Evolutionary conservation across 2,797 vertebrate species (phyloP), one percentile per base, ranked within the genome.

Genomic region (Tachyglossus aculeatus): DNA sequence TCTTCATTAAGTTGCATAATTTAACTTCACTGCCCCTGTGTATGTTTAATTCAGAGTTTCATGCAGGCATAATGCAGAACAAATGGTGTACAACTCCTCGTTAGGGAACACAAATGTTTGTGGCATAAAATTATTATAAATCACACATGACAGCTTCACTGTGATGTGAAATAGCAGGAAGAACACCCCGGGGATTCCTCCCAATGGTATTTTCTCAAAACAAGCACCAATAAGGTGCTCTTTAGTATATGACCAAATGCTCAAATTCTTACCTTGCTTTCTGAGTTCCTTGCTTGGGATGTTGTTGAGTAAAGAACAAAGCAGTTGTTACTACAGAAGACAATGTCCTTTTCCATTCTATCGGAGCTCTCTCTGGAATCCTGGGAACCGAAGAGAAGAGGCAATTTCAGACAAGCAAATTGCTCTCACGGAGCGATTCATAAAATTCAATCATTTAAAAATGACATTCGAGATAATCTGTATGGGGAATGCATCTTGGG

Each of bases 311-410:
- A 95, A 51, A 98, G 95, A 78, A 98, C 88, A 80, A 98, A 98
- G 90, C 98, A 99, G 90, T 96, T 98, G 87, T 98, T 97, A 86
- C 98, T 99, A 83, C 98, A 99, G 88, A 99, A 99, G 47, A 99
- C 96, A 62, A 96, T 83, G 75, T 95, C 94, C 60, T 94, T 95
- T 59, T 94, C 93, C 50, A 90, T 85, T 82, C 94, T 93, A 24
- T 90, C 86, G 74, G 87, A 82, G 55, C 87, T 79, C 34, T 95
- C 93, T 69, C 91, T 92, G 45, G 84, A 88, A 77, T 91, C 90
- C 93, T 94, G 80, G 59, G 67, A 88, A 86, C 70, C 63, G 86
- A 67, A 86, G 55, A 66, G 39, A 52, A 44, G 44, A 29, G 15
- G 5, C 1, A 13, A 33, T 57, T 53, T 47, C 38, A 38, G 2